Conservation (phyloP, 2,797 vertebrate species). For the Epinephelus malabaricus region DNA sequence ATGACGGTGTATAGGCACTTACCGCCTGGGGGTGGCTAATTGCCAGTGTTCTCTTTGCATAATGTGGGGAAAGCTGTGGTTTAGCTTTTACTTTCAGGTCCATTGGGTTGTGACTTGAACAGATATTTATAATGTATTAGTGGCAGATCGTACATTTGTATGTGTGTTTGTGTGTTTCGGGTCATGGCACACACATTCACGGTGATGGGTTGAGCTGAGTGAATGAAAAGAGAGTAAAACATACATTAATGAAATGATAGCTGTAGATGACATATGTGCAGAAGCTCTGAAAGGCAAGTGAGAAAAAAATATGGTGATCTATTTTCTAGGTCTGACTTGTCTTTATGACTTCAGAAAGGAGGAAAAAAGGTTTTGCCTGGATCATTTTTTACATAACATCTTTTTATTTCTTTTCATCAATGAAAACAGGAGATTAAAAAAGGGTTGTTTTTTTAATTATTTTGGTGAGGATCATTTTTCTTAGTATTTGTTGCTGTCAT, state of each 20-base stretch:
- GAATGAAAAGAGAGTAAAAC: constrained; percentile 16
- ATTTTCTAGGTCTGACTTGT: too few species aligned
- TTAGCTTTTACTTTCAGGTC: constrained; percentile 62
- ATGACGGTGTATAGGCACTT: constrained; percentile 69
- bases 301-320: too few species aligned
- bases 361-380: too few species aligned
- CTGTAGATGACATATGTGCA: background rate
- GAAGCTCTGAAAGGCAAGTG: too few species aligned
- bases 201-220: constrained; percentile 4
- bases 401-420: too few species aligned
- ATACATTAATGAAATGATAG: background rate
- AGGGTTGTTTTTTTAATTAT: too few species aligned
- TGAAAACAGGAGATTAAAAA: too few species aligned
- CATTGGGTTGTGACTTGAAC: constrained; percentile 39
- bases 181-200: background rate
- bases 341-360: too few species aligned
- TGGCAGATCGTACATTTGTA: constrained; percentile 39
- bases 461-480: too few species aligned
- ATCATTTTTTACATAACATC: too few species aligned
- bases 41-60: constrained; percentile 67
- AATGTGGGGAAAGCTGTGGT: constrained; percentile 68
- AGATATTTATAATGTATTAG: constrained; percentile 54
- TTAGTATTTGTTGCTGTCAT: too few species aligned
- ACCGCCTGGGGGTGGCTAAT: constrained; percentile 73
- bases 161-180: constrained; percentile 20